Conservation (phyloP, 2,888 invertebrate species). For the Tipula confusa region DNA sequence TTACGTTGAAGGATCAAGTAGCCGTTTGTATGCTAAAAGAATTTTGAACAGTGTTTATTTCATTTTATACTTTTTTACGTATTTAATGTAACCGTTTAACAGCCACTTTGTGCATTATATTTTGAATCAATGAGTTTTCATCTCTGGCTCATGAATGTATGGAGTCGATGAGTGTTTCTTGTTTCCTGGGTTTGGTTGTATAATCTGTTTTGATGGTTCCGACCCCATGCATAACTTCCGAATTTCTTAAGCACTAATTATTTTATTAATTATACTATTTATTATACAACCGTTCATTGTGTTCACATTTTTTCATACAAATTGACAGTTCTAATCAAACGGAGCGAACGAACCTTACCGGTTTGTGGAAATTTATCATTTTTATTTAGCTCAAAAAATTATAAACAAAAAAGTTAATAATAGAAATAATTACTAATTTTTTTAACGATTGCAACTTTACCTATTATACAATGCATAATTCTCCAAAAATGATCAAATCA, state of each 20-base stretch:
- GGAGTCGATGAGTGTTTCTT: no score
- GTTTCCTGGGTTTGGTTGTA: no score
- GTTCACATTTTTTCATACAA: no score
- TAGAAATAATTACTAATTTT: neutral
- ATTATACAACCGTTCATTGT: no score
- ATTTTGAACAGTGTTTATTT: conserved; percentile 35
- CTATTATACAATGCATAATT: neutral
- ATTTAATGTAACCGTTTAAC: neutral
- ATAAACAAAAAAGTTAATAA: neutral
- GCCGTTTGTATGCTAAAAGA: conserved; percentile 34
- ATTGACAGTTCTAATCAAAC: no score
- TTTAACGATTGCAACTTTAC: neutral
- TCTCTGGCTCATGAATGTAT: no score
- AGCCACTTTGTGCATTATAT: no score
- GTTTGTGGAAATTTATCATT: conserved; percentile 29
- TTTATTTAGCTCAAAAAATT: conserved; percentile 28
- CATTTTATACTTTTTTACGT: conserved; percentile 31
- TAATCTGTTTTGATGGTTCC: no score
- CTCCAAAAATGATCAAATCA: conserved; percentile 31
- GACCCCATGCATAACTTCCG: conserved; percentile 32
- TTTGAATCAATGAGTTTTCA: no score
- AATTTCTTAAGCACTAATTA: conserved; percentile 32
- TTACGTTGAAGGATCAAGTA: conserved; percentile 34
- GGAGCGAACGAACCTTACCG: conserved; percentile 31
- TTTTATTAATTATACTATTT: no score